These are phyloP conservation scores for Hemibagrus wyckioides DNA, from an alignment of 2,113 vertebrate genomes.

Conservation along the genomic window DNA sequence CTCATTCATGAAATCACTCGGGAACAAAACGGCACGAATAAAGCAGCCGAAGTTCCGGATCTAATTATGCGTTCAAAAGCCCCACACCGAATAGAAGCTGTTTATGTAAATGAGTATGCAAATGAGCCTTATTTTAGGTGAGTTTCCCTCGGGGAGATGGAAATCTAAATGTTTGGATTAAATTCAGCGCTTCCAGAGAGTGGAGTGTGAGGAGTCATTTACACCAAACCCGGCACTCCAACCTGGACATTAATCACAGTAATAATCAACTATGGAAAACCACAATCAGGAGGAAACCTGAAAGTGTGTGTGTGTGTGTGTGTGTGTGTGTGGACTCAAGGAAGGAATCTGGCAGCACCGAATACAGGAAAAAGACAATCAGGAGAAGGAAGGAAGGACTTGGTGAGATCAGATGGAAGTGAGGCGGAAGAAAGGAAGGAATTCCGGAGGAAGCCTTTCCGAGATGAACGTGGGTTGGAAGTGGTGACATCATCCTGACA, in stretches of 20 bases:
- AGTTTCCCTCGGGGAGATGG: slow-evolving; percentile 28
- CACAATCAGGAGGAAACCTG: background rate
- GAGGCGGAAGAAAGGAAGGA: background rate
- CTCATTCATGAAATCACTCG: slow-evolving; percentile 48
- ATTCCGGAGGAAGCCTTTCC: background rate
- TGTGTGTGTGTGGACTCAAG: background rate
- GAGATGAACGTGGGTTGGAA: slow-evolving; percentile 36
- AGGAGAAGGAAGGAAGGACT: background rate
- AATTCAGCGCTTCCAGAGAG: slow-evolving; percentile 35
- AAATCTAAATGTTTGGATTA: slow-evolving; percentile 50
- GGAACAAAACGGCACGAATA: slow-evolving; percentile 46
- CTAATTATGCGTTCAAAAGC: slow-evolving; percentile 52
- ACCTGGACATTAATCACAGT: background rate
- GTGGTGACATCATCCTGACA: slow-evolving; percentile 45
- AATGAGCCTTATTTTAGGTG: slow-evolving; percentile 54
- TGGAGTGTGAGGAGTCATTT: slow-evolving; percentile 14
- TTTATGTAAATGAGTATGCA: slow-evolving; percentile 52
- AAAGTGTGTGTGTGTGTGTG: background rate
- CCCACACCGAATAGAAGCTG: slow-evolving; percentile 47
- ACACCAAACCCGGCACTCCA: background rate
- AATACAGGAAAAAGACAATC: background rate
- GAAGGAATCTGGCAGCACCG: background rate
- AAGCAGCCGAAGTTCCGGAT: slow-evolving; percentile 49
- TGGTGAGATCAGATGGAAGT: background rate
- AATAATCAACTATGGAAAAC: background rate